A percentile compares a stretch with the other conserved stretches of the same genome.
Conservation (phyloP, 2,888 invertebrate species). For the Microplitis deprimator region DNA sequence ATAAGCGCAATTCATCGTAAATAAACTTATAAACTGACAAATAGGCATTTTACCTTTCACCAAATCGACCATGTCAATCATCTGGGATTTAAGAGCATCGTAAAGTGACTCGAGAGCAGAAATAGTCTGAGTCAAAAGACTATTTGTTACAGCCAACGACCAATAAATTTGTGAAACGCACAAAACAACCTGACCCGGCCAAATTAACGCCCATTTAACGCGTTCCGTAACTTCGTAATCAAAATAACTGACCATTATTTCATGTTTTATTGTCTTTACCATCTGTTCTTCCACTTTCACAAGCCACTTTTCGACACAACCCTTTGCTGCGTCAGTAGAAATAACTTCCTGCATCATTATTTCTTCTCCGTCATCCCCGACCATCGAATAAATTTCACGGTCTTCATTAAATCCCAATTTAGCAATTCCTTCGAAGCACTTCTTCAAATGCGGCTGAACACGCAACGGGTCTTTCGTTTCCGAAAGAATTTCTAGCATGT, state of each 20-base stretch:
- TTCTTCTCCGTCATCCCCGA: constrained; percentile 83
- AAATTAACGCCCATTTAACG: constrained; percentile 81
- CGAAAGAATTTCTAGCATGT: constrained; percentile 90
- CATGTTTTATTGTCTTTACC: constrained; percentile 80
- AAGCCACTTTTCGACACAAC: constrained; percentile 91
- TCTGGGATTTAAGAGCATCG: constrained; percentile 75
- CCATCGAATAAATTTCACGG: constrained; percentile 83
- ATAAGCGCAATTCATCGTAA: too few relatives aligned
- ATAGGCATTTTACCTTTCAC: constrained; percentile 72
- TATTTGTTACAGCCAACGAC: constrained; percentile 84
- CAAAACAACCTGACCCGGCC: constrained; percentile 89
- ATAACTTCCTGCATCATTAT: constrained; percentile 77
- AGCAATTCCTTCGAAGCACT: constrained; percentile 90
- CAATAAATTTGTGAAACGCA: constrained; percentile 87
- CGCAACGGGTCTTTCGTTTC: constrained; percentile 89
- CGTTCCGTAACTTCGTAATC: constrained; percentile 76
- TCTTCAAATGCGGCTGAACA: constrained; percentile 89
- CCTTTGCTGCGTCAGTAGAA: constrained; percentile 81
- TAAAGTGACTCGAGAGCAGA: constrained; percentile 76
- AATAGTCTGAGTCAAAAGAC: constrained; percentile 75
- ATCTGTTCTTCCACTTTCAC: constrained; percentile 86
- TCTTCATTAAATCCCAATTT: constrained; percentile 81
- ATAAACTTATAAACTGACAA: background rate
- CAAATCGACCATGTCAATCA: constrained; percentile 82
- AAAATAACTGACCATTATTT: constrained; percentile 78